Evolutionary conservation across 2,888 invertebrate species (phyloP), one percentile per base, ranked within the genome.

Genomic region (Zygaena filipendulae): DNA sequence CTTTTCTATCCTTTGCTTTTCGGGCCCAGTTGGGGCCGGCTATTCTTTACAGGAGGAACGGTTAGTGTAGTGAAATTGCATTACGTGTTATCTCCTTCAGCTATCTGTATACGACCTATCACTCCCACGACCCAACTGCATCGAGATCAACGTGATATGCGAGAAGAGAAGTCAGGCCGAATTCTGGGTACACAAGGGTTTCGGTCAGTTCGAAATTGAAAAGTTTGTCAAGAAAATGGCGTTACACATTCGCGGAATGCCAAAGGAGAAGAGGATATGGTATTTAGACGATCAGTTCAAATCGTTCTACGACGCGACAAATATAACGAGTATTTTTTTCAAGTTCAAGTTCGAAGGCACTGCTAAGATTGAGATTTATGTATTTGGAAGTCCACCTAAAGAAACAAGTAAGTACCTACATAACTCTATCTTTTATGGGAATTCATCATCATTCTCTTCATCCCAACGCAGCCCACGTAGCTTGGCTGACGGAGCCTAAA

Each of bases 21-120:
- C n/a, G n/a, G n/a, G n/a, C n/a, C n/a, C n/a, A n/a, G n/a, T n/a
- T n/a, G n/a, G n/a, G n/a, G n/a, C n/a, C n/a, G n/a, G n/a, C n/a
- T n/a, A n/a, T n/a, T n/a, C n/a, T n/a, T n/a, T n/a, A n/a, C n/a
- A n/a, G n/a, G n/a, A n/a, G n/a, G n/a, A n/a, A n/a, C n/a, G n/a
- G n/a, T n/a, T n/a, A n/a, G n/a, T n/a, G n/a, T n/a, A n/a, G n/a
- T n/a, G n/a, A n/a, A n/a, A n/a, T n/a, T n/a, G n/a, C n/a, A n/a
- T n/a, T n/a, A n/a, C n/a, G n/a, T n/a, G n/a, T 24, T 20, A 7
- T 21, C 30, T 29, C 10, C 29, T 29, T 9, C 26, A 43, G 40
- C 23, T 43, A 2, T 40, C 42, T 1, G 7, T 43, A 6, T 43
- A 36, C 29, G 42, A 43, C 13, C 9, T 32, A 4, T 18, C 20